phyloP scores from a whole-genome alignment of 2,113 vertebrate genomes.

The Podarcis cretensis region DNA sequence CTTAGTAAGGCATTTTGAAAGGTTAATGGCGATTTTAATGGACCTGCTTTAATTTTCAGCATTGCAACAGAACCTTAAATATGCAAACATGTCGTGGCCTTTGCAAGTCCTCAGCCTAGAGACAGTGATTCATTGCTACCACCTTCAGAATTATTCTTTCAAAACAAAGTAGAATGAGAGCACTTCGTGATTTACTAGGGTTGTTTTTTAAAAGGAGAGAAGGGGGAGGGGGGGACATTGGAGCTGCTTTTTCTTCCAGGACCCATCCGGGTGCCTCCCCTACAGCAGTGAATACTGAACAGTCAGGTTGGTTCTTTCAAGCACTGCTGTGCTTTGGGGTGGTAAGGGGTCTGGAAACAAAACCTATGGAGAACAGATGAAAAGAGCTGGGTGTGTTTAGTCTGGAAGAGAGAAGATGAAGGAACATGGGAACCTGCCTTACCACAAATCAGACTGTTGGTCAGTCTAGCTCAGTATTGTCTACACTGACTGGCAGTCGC shows the following conservation, averaged over 20 bases:
- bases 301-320: not conserved
- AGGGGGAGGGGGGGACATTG: not conserved
- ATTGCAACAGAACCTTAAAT: slow-evolving; percentile 23
- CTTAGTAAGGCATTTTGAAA: slow-evolving; percentile 30
- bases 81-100: slow-evolving; percentile 33
- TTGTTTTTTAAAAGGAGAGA: not conserved
- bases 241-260: not conserved
- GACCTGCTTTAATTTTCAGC: slow-evolving; percentile 30
- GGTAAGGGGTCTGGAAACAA: not conserved
- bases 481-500: no score
- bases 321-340: not conserved
- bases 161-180: slow-evolving; percentile 14
- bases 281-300: not conserved
- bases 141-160: slow-evolving; percentile 11
- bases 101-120: slow-evolving; percentile 14
- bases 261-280: not conserved
- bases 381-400: not conserved
- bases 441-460: no score
- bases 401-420: no score
- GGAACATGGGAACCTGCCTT: no score
- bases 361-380: not conserved
- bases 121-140: slow-evolving; percentile 24
- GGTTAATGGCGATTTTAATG: slow-evolving; percentile 38
- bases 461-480: no score
- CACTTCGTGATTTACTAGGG: not conserved